Evolutionary conservation across 1,140 invertebrate genomes (phyloP).

Genomic region (Acromyrmex heyeri): DNA sequence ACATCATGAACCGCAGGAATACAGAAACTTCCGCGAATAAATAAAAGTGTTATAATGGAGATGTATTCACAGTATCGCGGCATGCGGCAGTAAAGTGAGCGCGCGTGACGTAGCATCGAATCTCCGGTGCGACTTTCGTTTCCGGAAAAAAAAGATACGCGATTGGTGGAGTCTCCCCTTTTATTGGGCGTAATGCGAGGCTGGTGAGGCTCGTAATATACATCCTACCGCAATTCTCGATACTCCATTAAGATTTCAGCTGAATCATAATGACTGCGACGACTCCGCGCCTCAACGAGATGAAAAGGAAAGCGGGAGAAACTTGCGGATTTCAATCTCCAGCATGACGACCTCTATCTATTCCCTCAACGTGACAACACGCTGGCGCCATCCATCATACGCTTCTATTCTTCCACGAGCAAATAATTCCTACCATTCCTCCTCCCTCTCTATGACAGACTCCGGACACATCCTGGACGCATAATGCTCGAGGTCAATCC

Average conservation of each 20-base stretch:
- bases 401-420: conserved; percentile 61
- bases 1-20: not conserved
- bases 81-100: conserved; percentile 25
- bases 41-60: conserved; percentile 44
- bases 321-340: conserved; percentile 60
- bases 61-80: conserved; percentile 42
- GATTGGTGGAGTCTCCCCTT: conserved; percentile 18
- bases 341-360: conserved; percentile 41
- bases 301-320: conserved; percentile 27
- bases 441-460: conserved; percentile 18
- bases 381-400: conserved; percentile 66
- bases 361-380: conserved; percentile 44
- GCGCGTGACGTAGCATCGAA: conserved; percentile 51
- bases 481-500: conserved; percentile 59
- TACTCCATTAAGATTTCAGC: conserved; percentile 76
- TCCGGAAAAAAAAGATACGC: conserved; percentile 43
- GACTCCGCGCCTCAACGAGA: not conserved
- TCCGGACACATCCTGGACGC: conserved; percentile 61
- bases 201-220: conserved; percentile 58
- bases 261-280: conserved; percentile 71
- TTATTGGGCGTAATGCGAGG: conserved; percentile 67
- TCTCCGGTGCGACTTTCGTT: conserved; percentile 49
- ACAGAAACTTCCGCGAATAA: conserved; percentile 22
- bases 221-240: conserved; percentile 60
- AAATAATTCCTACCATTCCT: conserved; percentile 59